Evolutionary conservation across 2,888 invertebrate species (phyloP), one percentile per base, ranked within the genome.

Genomic region (Troides aeacus): DNA sequence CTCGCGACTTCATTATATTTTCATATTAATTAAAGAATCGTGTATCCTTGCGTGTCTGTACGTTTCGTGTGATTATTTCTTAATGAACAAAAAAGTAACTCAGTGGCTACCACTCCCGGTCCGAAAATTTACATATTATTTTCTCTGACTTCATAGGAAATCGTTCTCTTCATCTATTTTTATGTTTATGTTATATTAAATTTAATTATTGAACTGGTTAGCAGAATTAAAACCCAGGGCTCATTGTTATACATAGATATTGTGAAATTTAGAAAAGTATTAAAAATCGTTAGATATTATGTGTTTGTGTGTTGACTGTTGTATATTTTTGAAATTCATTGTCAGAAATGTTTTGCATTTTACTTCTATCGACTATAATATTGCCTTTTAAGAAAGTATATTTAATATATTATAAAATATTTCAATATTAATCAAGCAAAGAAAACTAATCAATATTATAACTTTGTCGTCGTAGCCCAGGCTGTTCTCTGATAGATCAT

Each of bases 21-120:
- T 62, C 36, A 66, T 63, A 63, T 70, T 66, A 70, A 70, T 70
- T 70, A 70, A 30, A 17, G 58, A 63, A 39, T 59, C 62, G 66
- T 66, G 62, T 63, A 59, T 59, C 53, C 63, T 70, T 46, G 70
- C 70, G 70, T 70, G 70, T 62, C 58, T 18, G 63, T 50, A 62
- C 24, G 57, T 63, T 70, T 70, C 60, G 70, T 63, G 63, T 70
- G 70, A 66, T 66, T 63, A 17, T 50, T 42, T 57, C 64, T 58
- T 70, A 70, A 70, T 70, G 62, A 70, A 63, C 53, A 6, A 53
- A 12, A 53, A 53, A 53, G 18, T 53, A n/a, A 4, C 6, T n/a
- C 53, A 53, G 18, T n/a, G n/a, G 18, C n/a, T 12, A 46, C 2
- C 46, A 46, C 46, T 46, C n/a, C 12, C 53, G n/a, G 5, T n/a